phyloP scores from a whole-genome alignment of 2,113 vertebrate genomes.

The Salvator merianae region DNA sequence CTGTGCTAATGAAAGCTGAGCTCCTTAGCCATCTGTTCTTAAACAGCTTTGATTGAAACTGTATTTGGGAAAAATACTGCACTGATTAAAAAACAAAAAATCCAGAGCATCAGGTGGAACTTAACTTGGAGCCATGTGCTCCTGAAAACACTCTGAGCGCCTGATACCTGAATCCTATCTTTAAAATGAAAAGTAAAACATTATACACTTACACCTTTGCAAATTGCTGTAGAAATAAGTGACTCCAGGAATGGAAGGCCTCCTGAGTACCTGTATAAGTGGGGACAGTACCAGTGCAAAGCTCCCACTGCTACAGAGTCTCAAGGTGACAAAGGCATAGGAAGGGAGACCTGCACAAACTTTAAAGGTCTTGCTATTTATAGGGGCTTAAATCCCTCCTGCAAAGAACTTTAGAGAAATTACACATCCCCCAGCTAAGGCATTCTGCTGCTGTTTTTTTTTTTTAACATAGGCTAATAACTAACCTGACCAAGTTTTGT shows the following conservation, averaged over 20 bases:
- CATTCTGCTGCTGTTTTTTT: background rate
- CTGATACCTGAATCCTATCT: background rate
- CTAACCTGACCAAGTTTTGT: background rate
- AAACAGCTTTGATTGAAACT: background rate
- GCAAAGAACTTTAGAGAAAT: background rate
- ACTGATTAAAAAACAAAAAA: background rate
- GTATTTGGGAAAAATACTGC: background rate
- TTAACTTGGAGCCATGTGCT: background rate
- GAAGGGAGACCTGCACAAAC: background rate
- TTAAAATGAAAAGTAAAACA: slow-evolving; percentile 4
- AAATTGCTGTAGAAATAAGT: background rate
- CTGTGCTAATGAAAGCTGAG: background rate
- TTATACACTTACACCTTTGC: background rate
- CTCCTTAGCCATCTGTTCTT: background rate
- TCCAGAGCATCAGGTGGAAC: background rate
- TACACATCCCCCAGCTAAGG: background rate
- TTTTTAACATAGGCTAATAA: background rate
- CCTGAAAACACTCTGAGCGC: background rate
- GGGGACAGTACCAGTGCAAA: background rate
- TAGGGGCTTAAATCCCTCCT: background rate
- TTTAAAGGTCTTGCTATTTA: background rate
- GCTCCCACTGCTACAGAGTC: background rate
- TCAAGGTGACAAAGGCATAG: background rate
- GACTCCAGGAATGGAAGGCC: background rate
- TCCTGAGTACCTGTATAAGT: background rate